A percentile compares a stretch with the other conserved stretches of the same genome.
phyloP scores from a whole-genome alignment of 2,888 invertebrate species.

The Sinohyriopsis cumingii region DNA sequence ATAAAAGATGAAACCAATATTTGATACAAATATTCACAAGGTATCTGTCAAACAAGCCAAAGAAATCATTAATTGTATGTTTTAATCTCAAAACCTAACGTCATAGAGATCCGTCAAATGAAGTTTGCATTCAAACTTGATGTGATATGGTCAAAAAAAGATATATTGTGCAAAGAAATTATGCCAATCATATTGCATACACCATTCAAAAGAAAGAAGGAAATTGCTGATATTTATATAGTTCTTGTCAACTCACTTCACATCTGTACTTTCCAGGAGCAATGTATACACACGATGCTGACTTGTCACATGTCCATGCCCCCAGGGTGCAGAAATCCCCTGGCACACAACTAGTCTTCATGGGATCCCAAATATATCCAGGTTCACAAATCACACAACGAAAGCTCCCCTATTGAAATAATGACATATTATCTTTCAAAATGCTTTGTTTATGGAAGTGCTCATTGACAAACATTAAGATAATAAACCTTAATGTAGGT shows the following conservation, averaged over 20 bases:
- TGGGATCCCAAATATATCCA: conserved; percentile 44
- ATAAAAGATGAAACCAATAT: too few relatives aligned
- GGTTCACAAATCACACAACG: conserved; percentile 47
- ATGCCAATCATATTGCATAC: conserved; percentile 33
- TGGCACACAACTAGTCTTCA: conserved; percentile 33
- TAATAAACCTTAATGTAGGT: too few relatives aligned
- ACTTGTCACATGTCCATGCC: conserved; percentile 30
- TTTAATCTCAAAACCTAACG: too few relatives aligned
- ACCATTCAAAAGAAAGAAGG: conserved; percentile 38
- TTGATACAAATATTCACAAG: too few relatives aligned
- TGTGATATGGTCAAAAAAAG: too few relatives aligned
- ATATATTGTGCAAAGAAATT: too few relatives aligned
- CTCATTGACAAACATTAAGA: too few relatives aligned
- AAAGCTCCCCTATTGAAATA: conserved; percentile 44
- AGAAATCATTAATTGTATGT: too few relatives aligned
- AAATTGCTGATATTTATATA: conserved; percentile 32
- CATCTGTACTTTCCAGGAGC: conserved; percentile 45
- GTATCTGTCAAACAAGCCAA: too few relatives aligned
- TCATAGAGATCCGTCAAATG: too few relatives aligned
- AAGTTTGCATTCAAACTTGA: too few relatives aligned
- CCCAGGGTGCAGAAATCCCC: conserved; percentile 42
- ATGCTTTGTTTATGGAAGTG: too few relatives aligned
- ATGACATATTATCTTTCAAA: background rate
- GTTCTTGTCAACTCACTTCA: conserved; percentile 21
- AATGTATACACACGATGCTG: conserved; percentile 37